Base-by-base conservation (phyloP, 1,140 invertebrate genomes). In the Nebria ingens region DNA sequence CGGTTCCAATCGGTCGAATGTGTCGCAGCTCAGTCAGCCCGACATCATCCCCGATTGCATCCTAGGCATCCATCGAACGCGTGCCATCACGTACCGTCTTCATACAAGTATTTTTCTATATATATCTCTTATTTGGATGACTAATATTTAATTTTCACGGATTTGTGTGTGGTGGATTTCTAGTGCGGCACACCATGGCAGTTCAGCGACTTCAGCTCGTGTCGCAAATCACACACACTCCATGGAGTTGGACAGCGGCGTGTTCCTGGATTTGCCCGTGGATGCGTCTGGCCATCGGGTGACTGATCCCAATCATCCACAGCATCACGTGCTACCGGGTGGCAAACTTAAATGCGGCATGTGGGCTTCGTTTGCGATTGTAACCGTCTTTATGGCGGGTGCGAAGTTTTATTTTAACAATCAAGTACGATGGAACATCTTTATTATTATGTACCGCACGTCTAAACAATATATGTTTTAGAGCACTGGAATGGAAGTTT, bases 1-100 rank as follows among this genome's bases (percentile, higher is more conserved):
- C 74, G 81, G 53, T 83, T 83, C 65, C 79, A 81, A 62, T 76
- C 75, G 59, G 72, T 81, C 34, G 79, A 80, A 65, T 75, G 75
- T 61, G 73, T 73, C 54, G 73, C 66, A 67, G 75, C 70, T 65
- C 75, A 64, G 60, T 74, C 64, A 70, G 73, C 76, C 64, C 75
- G 63, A 66, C 71, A 63, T 69, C 73, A 66, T 40, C n/a, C n/a
- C n/a, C n/a, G n/a, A n/a, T 76, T 61, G 23, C 73, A 61, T 62
- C 72, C 61, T 65, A 69, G 53, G 65, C 68, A 60, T 53, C 58
- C 54, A 22, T 2, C 45, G 0, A 40, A 34, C 19, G 17, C 42
- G 38, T 54, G 23, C 6, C 21, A 34, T 52, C 52, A 57, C 19
- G n/a, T n/a, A n/a, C n/a, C n/a, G n/a, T n/a, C n/a, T n/a, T n/a